A percentile compares a stretch with the other conserved stretches of the same genome.
Conservation (phyloP, 2,888 invertebrate genomes). For the Ryuthela nishihirai region DNA sequence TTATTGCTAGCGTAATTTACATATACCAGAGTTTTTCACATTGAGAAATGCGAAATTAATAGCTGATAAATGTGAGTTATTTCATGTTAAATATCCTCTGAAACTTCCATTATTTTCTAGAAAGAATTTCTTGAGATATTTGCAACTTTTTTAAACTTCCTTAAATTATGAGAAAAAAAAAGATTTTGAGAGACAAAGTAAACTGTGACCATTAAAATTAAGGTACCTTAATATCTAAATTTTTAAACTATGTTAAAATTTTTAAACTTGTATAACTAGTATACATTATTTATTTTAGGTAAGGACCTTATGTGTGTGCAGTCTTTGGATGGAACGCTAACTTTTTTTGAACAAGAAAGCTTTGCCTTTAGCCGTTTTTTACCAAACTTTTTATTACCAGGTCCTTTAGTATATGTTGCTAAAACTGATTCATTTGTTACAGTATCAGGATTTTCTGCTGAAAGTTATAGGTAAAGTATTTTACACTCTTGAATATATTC, state of each 20-base stretch:
- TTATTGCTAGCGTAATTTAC: too few relatives aligned
- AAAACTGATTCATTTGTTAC: conserved; percentile 82
- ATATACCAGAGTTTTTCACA: too few relatives aligned
- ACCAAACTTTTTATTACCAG: conserved; percentile 75
- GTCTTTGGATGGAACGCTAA: conserved; percentile 80
- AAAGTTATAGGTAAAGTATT: conserved; percentile 71
- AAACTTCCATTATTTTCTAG: too few relatives aligned
- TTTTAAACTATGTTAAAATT: not conserved
- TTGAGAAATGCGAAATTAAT: too few relatives aligned
- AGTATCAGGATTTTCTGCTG: conserved; percentile 74
- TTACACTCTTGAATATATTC: conserved; percentile 9
- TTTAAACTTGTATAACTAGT: not conserved
- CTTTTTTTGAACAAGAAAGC: conserved; percentile 90
- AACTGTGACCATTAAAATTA: too few relatives aligned
- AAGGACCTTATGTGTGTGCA: conserved; percentile 87
- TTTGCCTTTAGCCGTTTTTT: conserved; percentile 77
- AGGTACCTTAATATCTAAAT: too few relatives aligned
- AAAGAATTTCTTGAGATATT: too few relatives aligned
- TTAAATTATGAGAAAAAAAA: too few relatives aligned
- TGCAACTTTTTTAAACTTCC: too few relatives aligned
- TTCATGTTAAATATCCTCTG: too few relatives aligned
- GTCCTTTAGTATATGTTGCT: conserved; percentile 73
- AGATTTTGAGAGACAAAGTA: too few relatives aligned
- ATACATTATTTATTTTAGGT: conserved; percentile 18
- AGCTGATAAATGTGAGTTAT: too few relatives aligned